These are phyloP conservation scores for Ceratina australensis DNA, from an alignment of 1,140 invertebrate genomes.

Conservation along the genomic window DNA sequence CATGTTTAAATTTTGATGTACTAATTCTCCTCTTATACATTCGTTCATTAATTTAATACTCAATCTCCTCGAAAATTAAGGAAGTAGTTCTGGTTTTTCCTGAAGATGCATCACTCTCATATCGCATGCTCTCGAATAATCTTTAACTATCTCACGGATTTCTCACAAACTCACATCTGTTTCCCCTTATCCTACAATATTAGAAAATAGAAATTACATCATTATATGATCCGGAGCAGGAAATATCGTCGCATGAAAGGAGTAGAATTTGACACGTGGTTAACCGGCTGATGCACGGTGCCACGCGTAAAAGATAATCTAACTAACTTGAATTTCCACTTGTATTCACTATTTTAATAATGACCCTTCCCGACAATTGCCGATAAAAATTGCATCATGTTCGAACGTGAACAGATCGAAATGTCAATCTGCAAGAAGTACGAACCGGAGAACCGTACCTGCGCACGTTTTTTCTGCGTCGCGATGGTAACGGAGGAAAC, in stretches of 20 bases:
- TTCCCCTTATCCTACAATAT: neutral
- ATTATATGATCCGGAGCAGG: neutral
- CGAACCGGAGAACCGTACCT: neutral
- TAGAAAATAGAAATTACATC: neutral
- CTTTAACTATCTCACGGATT: no score
- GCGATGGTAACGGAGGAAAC: constrained; percentile 30
- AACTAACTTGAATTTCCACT: neutral
- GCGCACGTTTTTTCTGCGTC: constrained; percentile 4
- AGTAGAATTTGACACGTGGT: constrained; percentile 36
- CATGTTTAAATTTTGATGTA: no score
- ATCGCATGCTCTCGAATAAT: no score
- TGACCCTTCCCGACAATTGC: neutral
- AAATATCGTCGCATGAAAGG: neutral
- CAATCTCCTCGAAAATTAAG: no score
- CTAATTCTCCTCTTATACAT: no score
- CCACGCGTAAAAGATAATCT: neutral
- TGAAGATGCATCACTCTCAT: no score
- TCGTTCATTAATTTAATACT: no score
- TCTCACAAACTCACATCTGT: no score
- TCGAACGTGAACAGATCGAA: neutral
- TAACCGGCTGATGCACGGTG: neutral
- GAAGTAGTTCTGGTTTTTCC: no score
- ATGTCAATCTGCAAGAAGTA: neutral
- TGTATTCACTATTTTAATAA: neutral
- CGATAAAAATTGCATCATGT: neutral